Evolutionary conservation across 1,140 invertebrate species (phyloP).

Genomic region (Euwallacea similis): DNA sequence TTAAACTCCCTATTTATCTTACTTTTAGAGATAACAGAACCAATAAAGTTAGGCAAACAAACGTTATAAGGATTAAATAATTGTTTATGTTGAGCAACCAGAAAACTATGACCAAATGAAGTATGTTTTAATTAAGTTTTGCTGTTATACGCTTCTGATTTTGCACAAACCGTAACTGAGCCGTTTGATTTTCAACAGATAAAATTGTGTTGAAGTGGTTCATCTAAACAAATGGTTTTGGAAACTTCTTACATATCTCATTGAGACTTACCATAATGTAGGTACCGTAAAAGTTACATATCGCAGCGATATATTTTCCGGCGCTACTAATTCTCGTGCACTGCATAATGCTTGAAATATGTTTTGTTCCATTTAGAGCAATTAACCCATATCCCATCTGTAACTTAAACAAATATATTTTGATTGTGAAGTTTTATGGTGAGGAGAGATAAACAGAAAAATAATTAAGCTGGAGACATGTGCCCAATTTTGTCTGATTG

Average conservation of each 20-base stretch:
- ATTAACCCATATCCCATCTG: conserved; percentile 10
- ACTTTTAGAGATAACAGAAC: conserved; percentile 4
- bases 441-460: too few relatives aligned
- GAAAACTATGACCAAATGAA: conserved; percentile 3
- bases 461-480: too few relatives aligned
- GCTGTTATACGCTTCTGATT: background rate
- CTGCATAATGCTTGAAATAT: too few relatives aligned
- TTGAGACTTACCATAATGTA: too few relatives aligned
- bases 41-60: conserved; percentile 2
- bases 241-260: too few relatives aligned
- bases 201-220: too few relatives aligned
- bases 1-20: background rate
- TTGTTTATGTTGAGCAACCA: conserved; percentile 7
- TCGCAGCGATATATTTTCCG: too few relatives aligned
- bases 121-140: background rate
- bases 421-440: background rate
- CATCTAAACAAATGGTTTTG: too few relatives aligned
- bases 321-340: too few relatives aligned
- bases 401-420: conserved; percentile 18
- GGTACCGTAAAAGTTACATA: too few relatives aligned
- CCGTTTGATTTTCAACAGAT: too few relatives aligned
- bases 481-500: too few relatives aligned
- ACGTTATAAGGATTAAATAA: background rate
- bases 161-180: background rate
- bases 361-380: conserved; percentile 10